Base-by-base conservation (phyloP, 2,113 vertebrate species). In the Cepphus grylle region DNA sequence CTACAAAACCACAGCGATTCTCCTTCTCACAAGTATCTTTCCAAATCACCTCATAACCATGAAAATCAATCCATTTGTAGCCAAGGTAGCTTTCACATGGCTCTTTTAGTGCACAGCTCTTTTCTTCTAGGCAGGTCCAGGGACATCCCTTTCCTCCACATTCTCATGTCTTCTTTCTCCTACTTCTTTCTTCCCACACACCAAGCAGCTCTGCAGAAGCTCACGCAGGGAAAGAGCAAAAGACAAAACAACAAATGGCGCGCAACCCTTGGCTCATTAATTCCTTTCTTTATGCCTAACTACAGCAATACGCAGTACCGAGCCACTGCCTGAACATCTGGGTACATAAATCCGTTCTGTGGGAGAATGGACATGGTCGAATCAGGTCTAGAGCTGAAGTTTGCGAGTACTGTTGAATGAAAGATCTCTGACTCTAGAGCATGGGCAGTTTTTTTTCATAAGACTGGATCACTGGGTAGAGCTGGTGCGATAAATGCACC, bases 381-480 rank as follows among this genome's bases (percentile, higher is more conserved):
- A 22, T 1, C 12, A 49, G 52, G 62, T 66, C n/a, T 25, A 62
- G 18, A 74, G 38, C 27, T 19, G 11, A 49, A 87, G 25, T 61
- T 43, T 3, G 2, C 0, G 0, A 62, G 15, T 40, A 67, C 7
- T 27, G 42, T 3, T 1, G 2, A 74, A 49, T 38, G 19, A 55
- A 81, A 76, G 52, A 74, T 2, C 13, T 61, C 21, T 69, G 53
- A 30, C 17, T 74, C 81, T 2, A 74, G 26, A 52, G 18, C 14
- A 50, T 10, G 29, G 14, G 40, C 8, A 92, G 22, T 5, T 2
- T 8, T 40, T 72, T 73, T 74, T 50, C 6, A 3, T 55, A 55
- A 76, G 74, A 30, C 27, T 50, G 9, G 26, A 34, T 23, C 36
- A 29, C 43, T 53, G 40, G 34, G 20, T 52, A 47, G 52, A 81